Percentiles rank a stretch among this genome's conserved stretches.
These are phyloP conservation scores for Melanotaenia pygmaea DNA, from an alignment of 2,797 vertebrate genomes.

Conservation along the genomic window DNA sequence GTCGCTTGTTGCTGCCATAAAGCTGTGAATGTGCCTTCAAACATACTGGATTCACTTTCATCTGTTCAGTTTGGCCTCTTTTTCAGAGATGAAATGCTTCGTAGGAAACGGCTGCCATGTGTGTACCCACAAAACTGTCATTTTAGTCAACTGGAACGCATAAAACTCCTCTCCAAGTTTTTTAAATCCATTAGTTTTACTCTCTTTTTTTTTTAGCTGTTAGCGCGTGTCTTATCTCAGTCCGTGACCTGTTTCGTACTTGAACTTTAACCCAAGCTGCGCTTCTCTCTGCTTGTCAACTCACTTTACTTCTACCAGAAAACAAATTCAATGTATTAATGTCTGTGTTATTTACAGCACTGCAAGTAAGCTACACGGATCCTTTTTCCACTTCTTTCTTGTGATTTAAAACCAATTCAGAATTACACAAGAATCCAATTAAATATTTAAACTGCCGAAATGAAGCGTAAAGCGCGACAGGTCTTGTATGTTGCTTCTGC, in stretches of 20 bases:
- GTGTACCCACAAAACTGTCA: slow-evolving; percentile 25
- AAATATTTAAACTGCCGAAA: slow-evolving; percentile 26
- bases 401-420: not conserved
- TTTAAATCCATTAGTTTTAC: slow-evolving; percentile 8
- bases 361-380: not conserved
- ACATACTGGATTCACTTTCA: slow-evolving; percentile 41
- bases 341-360: not conserved
- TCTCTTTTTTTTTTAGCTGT: slow-evolving; percentile 1
- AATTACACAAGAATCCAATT: slow-evolving; percentile 13
- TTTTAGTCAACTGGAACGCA: slow-evolving; percentile 37
- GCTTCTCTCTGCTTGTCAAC: not conserved
- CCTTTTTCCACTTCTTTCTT: not conserved
- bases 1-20: slow-evolving; percentile 8
- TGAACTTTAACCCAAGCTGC: slow-evolving; percentile 42
- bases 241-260: slow-evolving; percentile 35
- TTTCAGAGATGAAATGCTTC: slow-evolving; percentile 7
- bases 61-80: slow-evolving; percentile 26
- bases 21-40: slow-evolving; percentile 25
- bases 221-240: slow-evolving; percentile 8
- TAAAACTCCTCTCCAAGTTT: slow-evolving; percentile 21
- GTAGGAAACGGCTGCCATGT: slow-evolving; percentile 20
- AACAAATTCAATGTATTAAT: not conserved
- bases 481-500: slow-evolving; percentile 6
- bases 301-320: not conserved
- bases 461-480: slow-evolving; percentile 13